Evolutionary conservation across 2,888 invertebrate genomes (phyloP).

Genomic region (Eristalinus aeneus): DNA sequence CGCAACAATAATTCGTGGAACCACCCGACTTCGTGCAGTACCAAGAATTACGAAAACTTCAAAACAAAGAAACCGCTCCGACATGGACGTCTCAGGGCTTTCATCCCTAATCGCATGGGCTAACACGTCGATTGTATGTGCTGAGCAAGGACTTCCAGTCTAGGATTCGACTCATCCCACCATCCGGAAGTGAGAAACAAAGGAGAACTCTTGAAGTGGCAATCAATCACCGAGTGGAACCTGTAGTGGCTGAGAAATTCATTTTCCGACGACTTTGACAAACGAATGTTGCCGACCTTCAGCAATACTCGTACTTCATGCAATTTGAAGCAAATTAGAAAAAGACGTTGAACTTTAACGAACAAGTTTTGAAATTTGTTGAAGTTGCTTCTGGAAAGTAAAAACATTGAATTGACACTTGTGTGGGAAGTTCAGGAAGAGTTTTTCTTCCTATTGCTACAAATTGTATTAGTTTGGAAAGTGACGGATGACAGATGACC

Average conservation of each 20-base stretch:
- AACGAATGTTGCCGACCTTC: not conserved
- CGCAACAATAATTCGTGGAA: conserved; percentile 29
- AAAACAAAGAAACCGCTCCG: not conserved
- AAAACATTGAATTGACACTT: not conserved
- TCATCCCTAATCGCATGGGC: not conserved
- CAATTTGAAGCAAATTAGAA: not conserved
- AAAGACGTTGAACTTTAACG: not conserved
- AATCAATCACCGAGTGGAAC: not conserved
- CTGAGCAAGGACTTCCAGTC: not conserved
- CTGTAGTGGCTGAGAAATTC: not conserved
- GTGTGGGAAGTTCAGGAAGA: not conserved
- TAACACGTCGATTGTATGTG: not conserved
- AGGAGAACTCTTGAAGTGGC: not conserved
- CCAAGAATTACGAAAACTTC: not conserved
- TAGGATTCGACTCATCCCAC: not conserved
- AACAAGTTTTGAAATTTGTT: not conserved
- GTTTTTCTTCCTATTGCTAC: not conserved
- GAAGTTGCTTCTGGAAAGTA: not conserved
- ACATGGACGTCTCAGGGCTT: not conserved
- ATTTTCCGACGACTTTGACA: not conserved
- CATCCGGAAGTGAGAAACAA: not conserved
- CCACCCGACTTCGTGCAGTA: not conserved
- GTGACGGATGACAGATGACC: not conserved
- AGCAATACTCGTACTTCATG: not conserved
- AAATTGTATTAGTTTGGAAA: not conserved